phyloP scores from a whole-genome alignment of 2,888 invertebrate species.

The Steromphala cineraria region DNA sequence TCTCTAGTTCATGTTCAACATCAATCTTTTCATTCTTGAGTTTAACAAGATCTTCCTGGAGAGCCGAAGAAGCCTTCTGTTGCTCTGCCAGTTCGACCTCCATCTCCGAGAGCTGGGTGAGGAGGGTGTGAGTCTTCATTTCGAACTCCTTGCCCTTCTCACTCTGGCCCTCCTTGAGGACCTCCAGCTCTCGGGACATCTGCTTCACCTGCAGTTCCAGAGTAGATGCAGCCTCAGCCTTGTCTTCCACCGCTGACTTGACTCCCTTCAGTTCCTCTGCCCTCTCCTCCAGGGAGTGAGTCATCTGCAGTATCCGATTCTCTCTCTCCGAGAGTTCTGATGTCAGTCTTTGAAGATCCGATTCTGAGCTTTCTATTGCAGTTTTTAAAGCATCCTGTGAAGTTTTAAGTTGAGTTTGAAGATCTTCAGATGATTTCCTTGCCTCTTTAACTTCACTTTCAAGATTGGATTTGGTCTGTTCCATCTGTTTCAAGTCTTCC shows the following conservation, averaged over 20 bases:
- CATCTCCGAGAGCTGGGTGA: slow-evolving; percentile 60
- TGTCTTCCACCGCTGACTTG: slow-evolving; percentile 14
- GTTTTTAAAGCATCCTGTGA: not conserved
- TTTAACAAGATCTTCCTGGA: slow-evolving; percentile 35
- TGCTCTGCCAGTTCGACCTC: slow-evolving; percentile 50
- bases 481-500: not conserved
- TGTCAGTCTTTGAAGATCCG: not conserved
- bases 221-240: slow-evolving; percentile 23
- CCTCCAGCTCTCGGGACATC: slow-evolving; percentile 80
- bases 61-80: slow-evolving; percentile 31
- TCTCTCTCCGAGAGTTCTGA: slow-evolving; percentile 6
- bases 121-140: slow-evolving; percentile 54
- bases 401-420: slow-evolving; percentile 15
- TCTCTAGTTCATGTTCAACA: slow-evolving; percentile 9
- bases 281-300: not conserved
- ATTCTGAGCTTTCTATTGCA: not conserved
- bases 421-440: not conserved
- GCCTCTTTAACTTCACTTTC: not conserved
- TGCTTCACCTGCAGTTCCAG: slow-evolving; percentile 50
- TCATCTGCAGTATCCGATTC: not conserved
- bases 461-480: not conserved
- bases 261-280: not conserved
- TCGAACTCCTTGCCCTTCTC: slow-evolving; percentile 76
- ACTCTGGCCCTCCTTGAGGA: slow-evolving; percentile 50
- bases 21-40: slow-evolving; percentile 30